Conservation (phyloP, 2,888 invertebrate genomes). For the Leptinotarsa tumamoca region DNA sequence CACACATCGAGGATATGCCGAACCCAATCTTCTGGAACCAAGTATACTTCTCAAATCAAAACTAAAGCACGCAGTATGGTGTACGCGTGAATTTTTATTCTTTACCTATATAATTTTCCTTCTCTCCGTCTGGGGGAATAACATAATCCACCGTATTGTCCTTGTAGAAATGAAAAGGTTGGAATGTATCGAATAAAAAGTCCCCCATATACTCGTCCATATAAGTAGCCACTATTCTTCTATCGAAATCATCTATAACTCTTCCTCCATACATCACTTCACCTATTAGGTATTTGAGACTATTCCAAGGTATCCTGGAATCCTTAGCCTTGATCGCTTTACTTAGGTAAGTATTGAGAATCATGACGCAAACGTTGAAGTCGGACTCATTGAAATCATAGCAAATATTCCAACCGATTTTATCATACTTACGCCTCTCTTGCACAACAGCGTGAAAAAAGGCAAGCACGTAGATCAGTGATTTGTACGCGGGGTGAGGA, state of each 20-base stretch:
- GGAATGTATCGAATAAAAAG: conserved; percentile 90
- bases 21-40: no score
- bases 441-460: conserved; percentile 95
- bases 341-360: conserved; percentile 85
- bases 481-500: conserved; percentile 80
- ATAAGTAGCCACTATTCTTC: conserved; percentile 86
- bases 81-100: not conserved
- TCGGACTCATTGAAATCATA: conserved; percentile 96
- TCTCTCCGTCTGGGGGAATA: conserved; percentile 77
- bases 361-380: conserved; percentile 88
- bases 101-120: conserved; percentile 79
- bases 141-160: conserved; percentile 82
- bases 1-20: no score
- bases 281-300: conserved; percentile 91
- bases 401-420: conserved; percentile 93
- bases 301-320: conserved; percentile 86
- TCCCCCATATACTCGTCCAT: conserved; percentile 97
- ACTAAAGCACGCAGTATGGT: no score
- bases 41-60: no score
- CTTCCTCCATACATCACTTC: conserved; percentile 97
- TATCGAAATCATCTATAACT: conserved; percentile 91
- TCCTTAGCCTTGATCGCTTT: conserved; percentile 74
- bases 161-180: conserved; percentile 90
- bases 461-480: conserved; percentile 87
- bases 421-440: conserved; percentile 92